Conservation (phyloP, 2,113 vertebrate species). For the Picathartes gymnocephalus region DNA sequence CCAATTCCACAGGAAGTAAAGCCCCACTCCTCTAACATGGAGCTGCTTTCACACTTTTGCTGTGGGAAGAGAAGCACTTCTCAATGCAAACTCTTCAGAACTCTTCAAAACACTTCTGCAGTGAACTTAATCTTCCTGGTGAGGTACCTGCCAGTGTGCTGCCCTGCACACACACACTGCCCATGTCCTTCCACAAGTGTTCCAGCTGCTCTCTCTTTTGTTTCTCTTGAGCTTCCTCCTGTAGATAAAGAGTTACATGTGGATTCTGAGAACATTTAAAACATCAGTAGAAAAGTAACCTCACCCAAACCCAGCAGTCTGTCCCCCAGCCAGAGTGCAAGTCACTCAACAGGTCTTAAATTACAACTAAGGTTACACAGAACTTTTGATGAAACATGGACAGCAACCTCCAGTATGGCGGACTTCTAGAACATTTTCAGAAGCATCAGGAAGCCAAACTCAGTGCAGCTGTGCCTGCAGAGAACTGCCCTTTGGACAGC, state of each 20-base stretch:
- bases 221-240: conserved; percentile 79
- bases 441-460: not conserved
- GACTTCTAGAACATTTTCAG: not conserved
- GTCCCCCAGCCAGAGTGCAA: not conserved
- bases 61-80: not conserved
- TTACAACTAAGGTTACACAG: not conserved
- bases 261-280: not conserved
- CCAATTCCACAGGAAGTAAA: not conserved
- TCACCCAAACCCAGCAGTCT: not conserved
- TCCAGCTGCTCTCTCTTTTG: conserved; percentile 88
- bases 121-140: not conserved
- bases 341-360: not conserved
- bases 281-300: not conserved
- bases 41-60: not conserved
- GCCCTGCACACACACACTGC: conserved; percentile 73
- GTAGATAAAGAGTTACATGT: not conserved
- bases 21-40: not conserved
- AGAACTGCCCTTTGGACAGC: not conserved
- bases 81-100: not conserved
- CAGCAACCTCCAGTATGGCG: not conserved
- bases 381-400: not conserved
- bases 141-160: conserved; percentile 70
- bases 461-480: not conserved
- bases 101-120: not conserved
- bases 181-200: conserved; percentile 85